Percentiles rank a stretch among this genome's conserved stretches.
These are phyloP conservation scores for Rhyacichthys aspro DNA, from an alignment of 2,797 vertebrate genomes.

Conservation along the genomic window DNA sequence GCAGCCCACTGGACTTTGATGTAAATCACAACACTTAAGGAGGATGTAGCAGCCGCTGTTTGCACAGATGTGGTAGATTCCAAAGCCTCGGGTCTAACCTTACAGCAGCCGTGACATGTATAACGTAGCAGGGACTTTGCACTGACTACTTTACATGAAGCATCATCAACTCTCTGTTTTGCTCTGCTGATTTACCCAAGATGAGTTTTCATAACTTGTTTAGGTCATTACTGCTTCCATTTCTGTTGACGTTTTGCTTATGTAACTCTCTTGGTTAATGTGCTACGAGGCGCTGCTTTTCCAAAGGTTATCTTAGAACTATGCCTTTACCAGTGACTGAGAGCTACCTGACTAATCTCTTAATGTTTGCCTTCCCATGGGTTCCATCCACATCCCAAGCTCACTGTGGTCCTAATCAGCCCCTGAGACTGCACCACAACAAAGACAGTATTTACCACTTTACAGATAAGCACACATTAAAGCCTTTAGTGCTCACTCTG, in stretches of 20 bases:
- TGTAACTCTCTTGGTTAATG: too few relatives aligned
- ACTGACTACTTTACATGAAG: slow-evolving; percentile 14
- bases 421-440: slow-evolving; percentile 19
- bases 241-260: too few relatives aligned
- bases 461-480: slow-evolving; percentile 36
- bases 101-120: slow-evolving; percentile 24
- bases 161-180: neutral
- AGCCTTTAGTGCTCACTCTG: slow-evolving; percentile 9
- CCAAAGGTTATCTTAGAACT: too few relatives aligned
- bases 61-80: slow-evolving; percentile 55
- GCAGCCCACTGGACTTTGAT: slow-evolving; percentile 55
- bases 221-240: too few relatives aligned
- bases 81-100: slow-evolving; percentile 24
- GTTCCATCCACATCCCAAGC: slow-evolving; percentile 16
- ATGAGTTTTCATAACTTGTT: too few relatives aligned
- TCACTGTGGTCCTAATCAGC: slow-evolving; percentile 15
- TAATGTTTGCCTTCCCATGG: slow-evolving; percentile 45
- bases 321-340: neutral
- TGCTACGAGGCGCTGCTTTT: too few relatives aligned
- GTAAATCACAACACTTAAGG: slow-evolving; percentile 55
- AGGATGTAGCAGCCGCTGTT: slow-evolving; percentile 65
- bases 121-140: neutral
- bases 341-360: slow-evolving; percentile 41
- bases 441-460: slow-evolving; percentile 34
- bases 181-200: too few relatives aligned